Evolutionary conservation across 2,797 vertebrate genomes (phyloP).

Genomic region (Artibeus jamaicensis): DNA sequence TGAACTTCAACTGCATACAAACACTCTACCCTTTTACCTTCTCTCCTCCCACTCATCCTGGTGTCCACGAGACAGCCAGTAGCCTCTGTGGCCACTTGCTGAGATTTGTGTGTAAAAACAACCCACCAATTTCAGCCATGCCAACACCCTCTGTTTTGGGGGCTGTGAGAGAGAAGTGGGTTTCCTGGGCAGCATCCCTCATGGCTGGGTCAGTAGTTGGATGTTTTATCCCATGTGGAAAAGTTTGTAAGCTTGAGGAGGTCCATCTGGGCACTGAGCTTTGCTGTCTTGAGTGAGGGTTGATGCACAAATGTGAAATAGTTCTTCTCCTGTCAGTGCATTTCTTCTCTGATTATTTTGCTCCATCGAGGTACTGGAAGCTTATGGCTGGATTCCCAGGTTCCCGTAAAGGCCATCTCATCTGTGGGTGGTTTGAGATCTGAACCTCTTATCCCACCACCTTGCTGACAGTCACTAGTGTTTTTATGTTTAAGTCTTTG

Average conservation of each 20-base stretch:
- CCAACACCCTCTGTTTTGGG: neutral
- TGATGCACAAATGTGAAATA: neutral
- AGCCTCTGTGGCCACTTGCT: neutral
- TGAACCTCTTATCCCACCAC: neutral
- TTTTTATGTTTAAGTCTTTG: slow-evolving; percentile 35
- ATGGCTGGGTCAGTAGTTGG: neutral
- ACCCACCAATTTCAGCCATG: neutral
- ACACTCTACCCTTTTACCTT: neutral
- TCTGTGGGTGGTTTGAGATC: neutral
- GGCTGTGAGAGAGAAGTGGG: neutral
- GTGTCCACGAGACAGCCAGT: neutral
- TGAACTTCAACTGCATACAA: neutral
- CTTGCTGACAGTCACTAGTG: neutral
- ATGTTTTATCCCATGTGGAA: neutral
- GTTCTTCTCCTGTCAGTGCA: neutral
- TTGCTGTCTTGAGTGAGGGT: neutral
- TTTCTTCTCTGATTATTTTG: neutral
- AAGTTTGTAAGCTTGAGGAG: neutral
- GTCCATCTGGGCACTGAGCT: neutral
- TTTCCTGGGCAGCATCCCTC: neutral
- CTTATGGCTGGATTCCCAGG: neutral
- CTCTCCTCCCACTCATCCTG: neutral
- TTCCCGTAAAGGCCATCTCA: neutral
- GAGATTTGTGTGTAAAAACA: rapidly evolving
- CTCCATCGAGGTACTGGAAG: neutral